A percentile compares a stretch with the other conserved stretches of the same genome.
These are phyloP conservation scores for Cottoperca gobio DNA, from an alignment of 2,797 vertebrate genomes.

Conservation along the genomic window DNA sequence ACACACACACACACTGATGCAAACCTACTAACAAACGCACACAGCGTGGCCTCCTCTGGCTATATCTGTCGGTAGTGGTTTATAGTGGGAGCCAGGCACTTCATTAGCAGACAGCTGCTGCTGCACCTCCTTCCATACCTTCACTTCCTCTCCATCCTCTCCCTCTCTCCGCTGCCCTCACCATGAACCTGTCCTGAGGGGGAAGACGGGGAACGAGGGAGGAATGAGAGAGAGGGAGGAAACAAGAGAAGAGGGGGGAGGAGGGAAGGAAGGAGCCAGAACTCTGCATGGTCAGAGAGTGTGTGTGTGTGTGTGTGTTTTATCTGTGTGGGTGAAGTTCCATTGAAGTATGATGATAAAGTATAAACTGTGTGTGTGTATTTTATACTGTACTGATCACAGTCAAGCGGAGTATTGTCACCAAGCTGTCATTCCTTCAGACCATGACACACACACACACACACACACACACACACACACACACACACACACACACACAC, in stretches of 20 bases:
- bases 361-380: constrained; percentile 24
- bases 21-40: constrained; percentile 21
- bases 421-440: constrained; percentile 26
- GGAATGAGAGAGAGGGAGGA: constrained; percentile 32
- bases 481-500: neutral
- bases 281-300: constrained; percentile 45
- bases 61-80: constrained; percentile 65
- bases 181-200: constrained; percentile 76
- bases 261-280: constrained; percentile 32
- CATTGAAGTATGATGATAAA: constrained; percentile 44
- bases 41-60: constrained; percentile 50
- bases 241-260: constrained; percentile 27
- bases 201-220: constrained; percentile 44
- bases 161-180: constrained; percentile 66
- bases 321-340: constrained; percentile 41
- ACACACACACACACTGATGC: neutral
- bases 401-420: constrained; percentile 32
- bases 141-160: constrained; percentile 57
- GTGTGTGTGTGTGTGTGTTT: constrained; percentile 15
- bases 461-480: neutral
- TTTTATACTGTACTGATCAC: constrained; percentile 27
- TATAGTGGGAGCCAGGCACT: constrained; percentile 64
- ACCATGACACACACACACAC: neutral
- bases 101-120: constrained; percentile 75
- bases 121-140: constrained; percentile 56